Evolutionary conservation across 1,140 invertebrate species (phyloP).

Genomic region (Bactericera cockerelli): DNA sequence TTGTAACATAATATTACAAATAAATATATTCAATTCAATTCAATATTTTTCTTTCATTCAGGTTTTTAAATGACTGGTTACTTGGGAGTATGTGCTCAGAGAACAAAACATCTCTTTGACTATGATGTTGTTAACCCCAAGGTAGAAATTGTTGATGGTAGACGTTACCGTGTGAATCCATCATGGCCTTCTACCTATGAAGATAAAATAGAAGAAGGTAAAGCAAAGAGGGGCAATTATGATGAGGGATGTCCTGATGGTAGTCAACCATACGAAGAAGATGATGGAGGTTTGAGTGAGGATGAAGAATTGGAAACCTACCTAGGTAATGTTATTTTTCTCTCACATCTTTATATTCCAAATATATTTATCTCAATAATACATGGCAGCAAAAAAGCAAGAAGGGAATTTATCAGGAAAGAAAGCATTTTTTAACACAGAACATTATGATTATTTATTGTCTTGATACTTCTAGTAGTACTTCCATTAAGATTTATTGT

Average conservation of each 20-base stretch:
- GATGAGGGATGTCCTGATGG: conserved; percentile 14
- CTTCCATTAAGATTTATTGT: no score
- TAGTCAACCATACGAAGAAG: not conserved
- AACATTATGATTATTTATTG: no score
- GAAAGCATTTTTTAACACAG: no score
- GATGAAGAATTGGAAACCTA: not conserved
- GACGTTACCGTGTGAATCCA: conserved; percentile 34
- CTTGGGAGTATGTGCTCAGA: not conserved
- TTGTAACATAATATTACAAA: no score
- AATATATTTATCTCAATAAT: conserved; percentile 16
- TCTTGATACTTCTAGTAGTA: no score
- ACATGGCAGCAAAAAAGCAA: conserved; percentile 25
- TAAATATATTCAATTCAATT: no score
- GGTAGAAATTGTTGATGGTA: conserved; percentile 34
- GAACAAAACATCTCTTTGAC: conserved; percentile 1
- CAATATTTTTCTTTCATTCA: no score
- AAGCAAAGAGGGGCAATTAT: conserved; percentile 32
- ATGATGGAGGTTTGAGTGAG: not conserved
- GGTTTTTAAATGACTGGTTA: conserved; percentile 3
- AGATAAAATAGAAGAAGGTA: conserved; percentile 29
- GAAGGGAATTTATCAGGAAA: no score
- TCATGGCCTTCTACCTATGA: conserved; percentile 26
- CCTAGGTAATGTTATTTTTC: not conserved
- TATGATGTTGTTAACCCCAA: conserved; percentile 28
- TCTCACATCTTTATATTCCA: conserved; percentile 17